These are phyloP conservation scores for Drosophila novamexicana DNA, from an alignment of 1,140 invertebrate genomes.

Conservation along the genomic window DNA sequence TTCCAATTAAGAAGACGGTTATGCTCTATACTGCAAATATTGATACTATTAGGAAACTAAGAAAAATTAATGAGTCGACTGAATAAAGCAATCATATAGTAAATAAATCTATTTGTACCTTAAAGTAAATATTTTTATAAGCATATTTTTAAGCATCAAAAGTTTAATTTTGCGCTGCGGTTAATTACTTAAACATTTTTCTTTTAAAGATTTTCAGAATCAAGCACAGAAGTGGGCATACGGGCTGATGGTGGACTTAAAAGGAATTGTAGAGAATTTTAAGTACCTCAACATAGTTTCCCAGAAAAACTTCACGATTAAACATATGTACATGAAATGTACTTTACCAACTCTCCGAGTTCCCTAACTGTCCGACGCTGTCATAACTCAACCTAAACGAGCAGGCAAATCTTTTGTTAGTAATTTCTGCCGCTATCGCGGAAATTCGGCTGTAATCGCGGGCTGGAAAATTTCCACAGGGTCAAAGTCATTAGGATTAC, in stretches of 20 bases:
- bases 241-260: neutral
- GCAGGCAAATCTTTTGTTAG: constrained; percentile 6
- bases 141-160: neutral
- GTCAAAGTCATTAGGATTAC: constrained; percentile 68
- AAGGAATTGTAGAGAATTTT: constrained; percentile 13
- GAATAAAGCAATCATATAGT: constrained; percentile 10
- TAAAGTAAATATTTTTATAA: neutral
- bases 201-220: no score
- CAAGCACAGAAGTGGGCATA: neutral
- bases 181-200: no score
- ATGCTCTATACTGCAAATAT: constrained; percentile 21
- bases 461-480: constrained; percentile 48
- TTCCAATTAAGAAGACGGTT: constrained; percentile 21
- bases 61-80: constrained; percentile 8
- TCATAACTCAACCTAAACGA: neutral
- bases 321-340: neutral
- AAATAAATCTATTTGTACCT: neutral
- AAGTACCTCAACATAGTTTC: constrained; percentile 1
- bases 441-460: constrained; percentile 45
- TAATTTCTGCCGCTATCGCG: constrained; percentile 20
- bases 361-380: neutral
- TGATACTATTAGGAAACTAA: constrained; percentile 10
- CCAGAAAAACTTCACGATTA: constrained; percentile 6
- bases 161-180: no score
- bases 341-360: neutral